These are phyloP conservation scores for Phoronis australis DNA, from an alignment of 2,888 invertebrate species.

Conservation along the genomic window DNA sequence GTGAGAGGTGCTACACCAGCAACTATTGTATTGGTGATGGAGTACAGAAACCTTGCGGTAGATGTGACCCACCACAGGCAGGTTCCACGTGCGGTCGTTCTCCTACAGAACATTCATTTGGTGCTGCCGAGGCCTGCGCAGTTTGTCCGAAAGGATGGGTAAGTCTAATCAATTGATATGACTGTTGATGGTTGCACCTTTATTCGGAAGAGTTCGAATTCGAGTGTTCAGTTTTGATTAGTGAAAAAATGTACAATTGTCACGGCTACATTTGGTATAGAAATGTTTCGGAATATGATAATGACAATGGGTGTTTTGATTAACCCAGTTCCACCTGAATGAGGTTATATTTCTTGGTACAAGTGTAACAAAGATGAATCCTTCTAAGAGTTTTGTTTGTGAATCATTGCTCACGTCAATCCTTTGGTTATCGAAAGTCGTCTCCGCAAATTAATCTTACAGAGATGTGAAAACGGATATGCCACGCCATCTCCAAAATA, in stretches of 20 bases:
- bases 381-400: too few relatives aligned
- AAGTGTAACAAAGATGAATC: too few relatives aligned
- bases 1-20: conserved; percentile 31
- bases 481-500: conserved; percentile 24
- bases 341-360: too few relatives aligned
- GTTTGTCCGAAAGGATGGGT: conserved; percentile 37
- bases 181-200: neutral
- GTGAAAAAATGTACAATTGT: too few relatives aligned
- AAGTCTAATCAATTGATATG: conserved; percentile 2
- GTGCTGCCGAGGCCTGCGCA: conserved; percentile 23
- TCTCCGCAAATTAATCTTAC: too few relatives aligned
- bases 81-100: conserved; percentile 27
- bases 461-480: conserved; percentile 30
- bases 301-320: neutral
- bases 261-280: too few relatives aligned
- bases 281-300: neutral
- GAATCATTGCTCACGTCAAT: too few relatives aligned
- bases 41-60: conserved; percentile 23
- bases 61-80: conserved; percentile 29
- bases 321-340: too few relatives aligned
- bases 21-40: conserved; percentile 37
- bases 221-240: too few relatives aligned
- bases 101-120: conserved; percentile 34
- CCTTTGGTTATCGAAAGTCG: too few relatives aligned
- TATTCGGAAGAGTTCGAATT: neutral